Base-by-base conservation (phyloP, 2,797 vertebrate species). In the Caiman crocodilus region DNA sequence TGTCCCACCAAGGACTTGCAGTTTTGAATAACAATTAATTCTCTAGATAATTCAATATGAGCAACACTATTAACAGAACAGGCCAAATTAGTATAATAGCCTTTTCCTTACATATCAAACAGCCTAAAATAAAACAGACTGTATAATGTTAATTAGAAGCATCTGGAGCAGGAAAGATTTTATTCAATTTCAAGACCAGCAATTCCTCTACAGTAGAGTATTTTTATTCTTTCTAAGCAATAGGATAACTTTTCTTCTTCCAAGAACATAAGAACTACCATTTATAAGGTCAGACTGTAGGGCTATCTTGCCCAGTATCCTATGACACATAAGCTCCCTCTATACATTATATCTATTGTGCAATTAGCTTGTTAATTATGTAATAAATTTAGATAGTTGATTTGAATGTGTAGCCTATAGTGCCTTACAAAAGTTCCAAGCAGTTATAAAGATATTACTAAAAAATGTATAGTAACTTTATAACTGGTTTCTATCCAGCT, bases 91-190 rank as follows among this genome's bases (percentile, higher is more conserved):
- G 35, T 73, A 73, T 25, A 73, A 73, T 73, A 60, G 6, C 17
- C 7, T 14, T 61, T 30, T 56, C 0, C 0, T 67, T 57, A 65
- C 25, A 14, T 56, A 76, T 3, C 14, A 89, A 84, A 65, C 6
- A 17, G 50, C 1, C 14, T 23, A 28, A 65, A 88, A 32, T 16
- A 79, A 26, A 85, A 86, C 42, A 69, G 14, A 73, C 15, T 42
- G 26, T 57, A 74, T 25, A 84, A 73, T 3, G 11, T 73, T 82
- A 77, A 23, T 14, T 71, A 67, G 1, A 57, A 23, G 18, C 23
- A 79, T 8, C 13, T 50, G 50, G 69, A 42, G 15, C 16, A 26
- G 59, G 35, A 61, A 90, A 64, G 13, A 80, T 14, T 71, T 65
- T 64, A 12, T 61, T 77, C 35, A 32, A 16, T 56, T 7, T 67